These are phyloP conservation scores for Trachops cirrhosus DNA, from an alignment of 2,797 vertebrate species.

Conservation along the genomic window DNA sequence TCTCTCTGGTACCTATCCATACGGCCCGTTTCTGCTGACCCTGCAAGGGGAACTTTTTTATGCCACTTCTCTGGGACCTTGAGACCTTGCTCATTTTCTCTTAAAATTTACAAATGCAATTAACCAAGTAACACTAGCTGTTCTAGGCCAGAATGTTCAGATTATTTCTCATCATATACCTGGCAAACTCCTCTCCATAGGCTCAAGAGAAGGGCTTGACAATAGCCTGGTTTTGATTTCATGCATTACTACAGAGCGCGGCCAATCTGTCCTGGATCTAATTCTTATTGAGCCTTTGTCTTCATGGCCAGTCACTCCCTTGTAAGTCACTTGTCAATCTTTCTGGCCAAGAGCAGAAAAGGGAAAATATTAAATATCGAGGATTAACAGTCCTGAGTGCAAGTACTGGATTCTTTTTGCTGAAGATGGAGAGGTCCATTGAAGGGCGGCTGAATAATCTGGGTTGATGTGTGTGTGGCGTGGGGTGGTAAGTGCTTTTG, in stretches of 20 bases:
- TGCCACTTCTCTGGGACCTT: not conserved
- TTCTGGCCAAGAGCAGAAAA: not conserved
- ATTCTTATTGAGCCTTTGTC: not conserved
- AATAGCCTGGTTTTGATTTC: not conserved
- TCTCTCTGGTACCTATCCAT: not conserved
- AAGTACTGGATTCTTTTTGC: not conserved
- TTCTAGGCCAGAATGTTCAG: not conserved
- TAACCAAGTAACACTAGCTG: not conserved
- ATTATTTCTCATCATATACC: not conserved
- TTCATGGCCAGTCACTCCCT: not conserved
- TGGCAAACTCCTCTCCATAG: not conserved
- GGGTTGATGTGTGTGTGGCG: not conserved
- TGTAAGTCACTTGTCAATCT: not conserved
- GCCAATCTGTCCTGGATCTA: not conserved
- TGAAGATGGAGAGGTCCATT: not conserved
- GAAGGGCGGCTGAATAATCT: not conserved
- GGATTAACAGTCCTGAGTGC: not conserved
- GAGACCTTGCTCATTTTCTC: not conserved
- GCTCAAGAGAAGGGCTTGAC: not conserved
- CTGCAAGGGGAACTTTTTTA: not conserved
- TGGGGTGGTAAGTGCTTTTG: not conserved
- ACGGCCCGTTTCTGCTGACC: not conserved
- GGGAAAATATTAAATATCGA: not conserved
- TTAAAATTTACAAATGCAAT: not conserved
- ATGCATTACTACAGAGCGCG: not conserved